A percentile compares a stretch with the other conserved stretches of the same genome.
phyloP scores from a whole-genome alignment of 2,797 vertebrate genomes.

The Amniataba percoides region DNA sequence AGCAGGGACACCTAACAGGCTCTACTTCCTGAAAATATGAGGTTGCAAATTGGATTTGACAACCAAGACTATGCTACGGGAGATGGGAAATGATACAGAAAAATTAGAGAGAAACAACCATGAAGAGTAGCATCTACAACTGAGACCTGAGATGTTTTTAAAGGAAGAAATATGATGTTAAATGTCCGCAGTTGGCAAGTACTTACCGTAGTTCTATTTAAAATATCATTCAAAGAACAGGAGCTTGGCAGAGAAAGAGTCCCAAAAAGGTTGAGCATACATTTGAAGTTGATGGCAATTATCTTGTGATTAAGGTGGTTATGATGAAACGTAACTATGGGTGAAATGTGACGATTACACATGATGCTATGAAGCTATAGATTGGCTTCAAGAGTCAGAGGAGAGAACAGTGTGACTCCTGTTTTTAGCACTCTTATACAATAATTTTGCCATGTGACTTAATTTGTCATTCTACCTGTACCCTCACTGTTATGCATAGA shows the following conservation, averaged over 20 bases:
- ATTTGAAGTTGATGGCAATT: background rate
- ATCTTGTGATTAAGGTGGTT: background rate
- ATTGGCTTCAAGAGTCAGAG: no score
- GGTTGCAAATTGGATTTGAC: slow-evolving; percentile 26
- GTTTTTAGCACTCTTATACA: background rate
- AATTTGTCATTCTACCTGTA: background rate
- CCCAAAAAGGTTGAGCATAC: background rate
- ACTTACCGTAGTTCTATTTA: background rate
- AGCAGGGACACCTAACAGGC: slow-evolving; percentile 8
- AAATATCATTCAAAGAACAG: background rate
- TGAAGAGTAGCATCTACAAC: background rate
- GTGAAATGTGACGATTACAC: background rate
- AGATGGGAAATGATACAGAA: background rate
- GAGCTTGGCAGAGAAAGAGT: background rate
- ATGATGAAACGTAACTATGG: no score
- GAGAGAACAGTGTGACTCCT: background rate
- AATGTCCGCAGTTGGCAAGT: background rate
- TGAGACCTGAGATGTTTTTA: background rate
- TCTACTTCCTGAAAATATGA: slow-evolving; percentile 17
- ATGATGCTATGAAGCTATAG: no score
- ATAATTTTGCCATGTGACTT: background rate
- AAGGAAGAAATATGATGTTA: background rate
- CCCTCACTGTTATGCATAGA: background rate
- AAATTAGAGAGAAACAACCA: background rate
- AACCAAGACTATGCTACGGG: background rate